Evolutionary conservation across 2,888 invertebrate genomes (phyloP).

Genomic region (Calameuta pallipes): DNA sequence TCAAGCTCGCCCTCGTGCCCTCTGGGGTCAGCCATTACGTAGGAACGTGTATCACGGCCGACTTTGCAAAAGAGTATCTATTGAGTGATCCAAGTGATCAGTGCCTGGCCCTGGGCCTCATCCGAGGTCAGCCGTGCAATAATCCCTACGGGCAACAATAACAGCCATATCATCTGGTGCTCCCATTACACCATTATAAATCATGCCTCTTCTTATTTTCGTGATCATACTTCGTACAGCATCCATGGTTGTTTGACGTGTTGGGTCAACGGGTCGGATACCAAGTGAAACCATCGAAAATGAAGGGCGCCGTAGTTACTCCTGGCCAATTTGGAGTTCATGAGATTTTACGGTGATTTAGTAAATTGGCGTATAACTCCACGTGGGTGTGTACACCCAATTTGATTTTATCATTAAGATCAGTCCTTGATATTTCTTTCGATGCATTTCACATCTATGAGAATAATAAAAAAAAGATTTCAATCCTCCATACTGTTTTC

Average conservation of each 20-base stretch:
- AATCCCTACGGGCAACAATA: conserved; percentile 51
- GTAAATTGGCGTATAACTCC: not conserved
- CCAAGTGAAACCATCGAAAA: conserved; percentile 33
- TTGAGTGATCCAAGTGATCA: not conserved
- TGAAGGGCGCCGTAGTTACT: not conserved
- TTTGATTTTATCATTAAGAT: not conserved
- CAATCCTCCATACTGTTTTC: not conserved
- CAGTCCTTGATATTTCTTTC: not conserved
- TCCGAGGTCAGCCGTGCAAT: conserved; percentile 51
- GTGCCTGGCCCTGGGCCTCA: conserved; percentile 20
- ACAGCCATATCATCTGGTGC: conserved; percentile 52
- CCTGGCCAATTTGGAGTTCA: not conserved
- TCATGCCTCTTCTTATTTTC: conserved; percentile 51
- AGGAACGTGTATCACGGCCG: conserved; percentile 41
- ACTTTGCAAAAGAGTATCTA: conserved; percentile 33
- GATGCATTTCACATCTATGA: not conserved
- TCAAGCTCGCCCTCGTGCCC: conserved; percentile 12
- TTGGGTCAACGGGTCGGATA: conserved; percentile 46
- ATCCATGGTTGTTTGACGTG: conserved; percentile 41
- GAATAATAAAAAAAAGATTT: not conserved
- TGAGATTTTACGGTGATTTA: not conserved
- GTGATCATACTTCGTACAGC: conserved; percentile 29
- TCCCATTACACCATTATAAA: conserved; percentile 61
- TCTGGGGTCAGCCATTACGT: conserved; percentile 46
- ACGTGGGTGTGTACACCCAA: not conserved